Conservation (phyloP, 2,888 invertebrate species). For the Cephonodes hylas region DNA sequence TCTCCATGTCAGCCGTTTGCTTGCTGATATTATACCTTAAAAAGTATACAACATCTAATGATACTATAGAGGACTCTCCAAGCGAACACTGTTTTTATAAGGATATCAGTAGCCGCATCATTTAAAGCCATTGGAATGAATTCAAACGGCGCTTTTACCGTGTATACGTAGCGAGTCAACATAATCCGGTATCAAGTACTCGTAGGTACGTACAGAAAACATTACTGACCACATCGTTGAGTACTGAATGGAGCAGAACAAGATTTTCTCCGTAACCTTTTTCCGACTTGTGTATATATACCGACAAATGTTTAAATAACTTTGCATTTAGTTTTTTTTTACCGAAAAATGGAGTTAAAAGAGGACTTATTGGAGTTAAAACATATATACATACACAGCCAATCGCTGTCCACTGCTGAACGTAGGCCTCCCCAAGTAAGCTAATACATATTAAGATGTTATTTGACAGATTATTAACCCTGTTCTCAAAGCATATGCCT, state of each 20-base stretch:
- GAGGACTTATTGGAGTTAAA: too few species aligned
- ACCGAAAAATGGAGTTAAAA: too few species aligned
- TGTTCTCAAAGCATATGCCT: too few species aligned
- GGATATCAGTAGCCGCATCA: background rate
- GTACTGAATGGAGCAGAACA: conserved; percentile 11
- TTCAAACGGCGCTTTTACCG: background rate
- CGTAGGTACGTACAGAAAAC: background rate
- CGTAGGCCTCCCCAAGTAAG: too few species aligned
- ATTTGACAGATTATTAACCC: too few species aligned
- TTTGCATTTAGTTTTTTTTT: too few species aligned
- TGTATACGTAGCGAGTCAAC: background rate
- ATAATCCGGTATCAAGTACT: conserved; percentile 5
- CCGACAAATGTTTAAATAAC: background rate
- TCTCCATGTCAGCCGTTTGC: too few species aligned
- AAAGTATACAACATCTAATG: background rate
- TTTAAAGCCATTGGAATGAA: background rate
- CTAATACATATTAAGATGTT: too few species aligned
- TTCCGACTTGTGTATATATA: background rate
- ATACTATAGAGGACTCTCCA: too few species aligned
- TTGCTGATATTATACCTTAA: background rate
- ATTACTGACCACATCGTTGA: conserved; percentile 6
- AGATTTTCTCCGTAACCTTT: conserved; percentile 1
- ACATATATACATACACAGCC: too few species aligned
- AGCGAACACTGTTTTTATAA: background rate
- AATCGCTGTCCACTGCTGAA: too few species aligned